These are phyloP conservation scores for Nylanderia fulva DNA, from an alignment of 1,140 invertebrate genomes.

Conservation along the genomic window DNA sequence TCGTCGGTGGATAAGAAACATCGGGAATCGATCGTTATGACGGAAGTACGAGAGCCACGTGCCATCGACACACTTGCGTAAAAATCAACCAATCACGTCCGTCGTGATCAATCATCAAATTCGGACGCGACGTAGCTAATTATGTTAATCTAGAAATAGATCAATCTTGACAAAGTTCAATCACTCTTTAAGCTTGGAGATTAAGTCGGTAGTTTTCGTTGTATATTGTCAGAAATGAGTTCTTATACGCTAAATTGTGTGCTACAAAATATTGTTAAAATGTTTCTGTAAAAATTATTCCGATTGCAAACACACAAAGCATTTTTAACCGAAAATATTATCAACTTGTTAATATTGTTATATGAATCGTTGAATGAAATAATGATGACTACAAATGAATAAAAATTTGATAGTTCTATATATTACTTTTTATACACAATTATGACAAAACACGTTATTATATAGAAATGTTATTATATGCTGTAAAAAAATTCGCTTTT, in stretches of 20 bases:
- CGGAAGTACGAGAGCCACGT: slow-evolving; percentile 9
- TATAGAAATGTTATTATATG: too few relatives aligned
- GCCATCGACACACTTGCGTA: slow-evolving; percentile 20
- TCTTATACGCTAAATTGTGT: background rate
- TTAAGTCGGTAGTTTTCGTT: background rate
- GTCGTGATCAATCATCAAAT: slow-evolving; percentile 50
- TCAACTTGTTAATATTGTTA: slow-evolving; percentile 1
- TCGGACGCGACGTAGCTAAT: background rate
- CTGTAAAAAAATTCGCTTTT: too few relatives aligned
- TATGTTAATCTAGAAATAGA: background rate
- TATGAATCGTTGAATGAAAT: background rate
- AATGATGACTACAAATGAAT: too few relatives aligned
- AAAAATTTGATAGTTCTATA: too few relatives aligned
- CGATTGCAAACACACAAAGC: slow-evolving; percentile 2
- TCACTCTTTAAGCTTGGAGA: background rate
- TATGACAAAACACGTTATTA: background rate
- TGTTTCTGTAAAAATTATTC: slow-evolving; percentile 2
- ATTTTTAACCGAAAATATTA: background rate
- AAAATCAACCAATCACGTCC: slow-evolving; percentile 12
- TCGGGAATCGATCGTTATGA: slow-evolving; percentile 56
- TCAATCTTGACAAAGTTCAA: background rate
- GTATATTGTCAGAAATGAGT: background rate
- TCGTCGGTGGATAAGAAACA: slow-evolving; percentile 47
- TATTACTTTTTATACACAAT: background rate
- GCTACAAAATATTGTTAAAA: slow-evolving; percentile 15